Evolutionary conservation across 1,140 invertebrate species (phyloP), one percentile per base, ranked within the genome.

Genomic region (Dolichoris vasculosae): DNA sequence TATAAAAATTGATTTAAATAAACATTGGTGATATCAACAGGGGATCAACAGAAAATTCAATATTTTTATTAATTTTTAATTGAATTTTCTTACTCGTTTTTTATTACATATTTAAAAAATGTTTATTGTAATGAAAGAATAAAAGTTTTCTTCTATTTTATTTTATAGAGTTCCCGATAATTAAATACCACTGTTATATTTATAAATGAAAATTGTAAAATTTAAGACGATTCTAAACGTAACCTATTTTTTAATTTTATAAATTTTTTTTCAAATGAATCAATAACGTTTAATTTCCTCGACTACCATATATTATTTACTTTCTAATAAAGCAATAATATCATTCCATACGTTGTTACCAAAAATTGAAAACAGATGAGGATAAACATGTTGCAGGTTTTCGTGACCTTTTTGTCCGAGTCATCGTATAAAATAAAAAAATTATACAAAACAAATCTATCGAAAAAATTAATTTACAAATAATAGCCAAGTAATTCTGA

Each of bases 41-140:
- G 13, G 30, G 30, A 15, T 32, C 63, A 64, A 64, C 30, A 64
- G n/a, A 17, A 40, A 32, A 69, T 38, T 69, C 67, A 38, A 38
- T 69, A 73, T 73, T 73, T 43, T 43, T 73, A 73, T 43, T 73
- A 73, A 40, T 40, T 43, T 43, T 43, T 73, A 73, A 73, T 73
- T 43, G 40, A n/a, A 43, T 73, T 40, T 38, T 43, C 43, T 73
- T 43, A 73, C 23, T 73, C 3, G 17, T 43, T n/a, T 73, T 73
- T 43, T 73, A 43, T 73, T 73, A 43, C 69, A 73, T 7, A 23
- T n/a, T 73, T 43, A 73, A 69, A 69, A 69, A 38, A 35, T 35
- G 32, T 67, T 69, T 69, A 20, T 69, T 69, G 15, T 69, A 69
- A 38, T 63, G 11, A 38, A 38, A 59, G 32, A 38, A 38, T 38